Evolutionary conservation across 2,888 invertebrate genomes (phyloP).

Genomic region (Tupiocoris notatus): DNA sequence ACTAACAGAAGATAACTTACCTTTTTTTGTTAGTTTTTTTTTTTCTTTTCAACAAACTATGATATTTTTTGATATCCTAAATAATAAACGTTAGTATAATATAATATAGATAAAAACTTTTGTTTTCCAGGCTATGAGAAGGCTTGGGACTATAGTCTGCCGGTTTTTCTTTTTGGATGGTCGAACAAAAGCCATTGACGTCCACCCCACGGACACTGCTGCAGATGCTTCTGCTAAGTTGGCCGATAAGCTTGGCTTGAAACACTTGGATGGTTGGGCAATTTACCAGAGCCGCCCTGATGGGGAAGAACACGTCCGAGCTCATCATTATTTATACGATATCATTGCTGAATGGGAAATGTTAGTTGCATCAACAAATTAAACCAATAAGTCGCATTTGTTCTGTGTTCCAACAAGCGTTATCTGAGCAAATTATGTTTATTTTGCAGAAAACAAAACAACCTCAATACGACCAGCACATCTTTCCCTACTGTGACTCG

Average conservation of each 20-base stretch:
- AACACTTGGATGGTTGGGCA: conserved; percentile 89
- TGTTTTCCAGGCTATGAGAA: conserved; percentile 72
- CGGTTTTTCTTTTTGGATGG: conserved; percentile 94
- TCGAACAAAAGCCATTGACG: conserved; percentile 90
- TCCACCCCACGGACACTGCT: conserved; percentile 92
- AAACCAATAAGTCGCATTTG: not conserved
- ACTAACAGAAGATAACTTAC: too few species aligned
- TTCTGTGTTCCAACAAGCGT: too few species aligned
- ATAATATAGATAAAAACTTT: too few species aligned
- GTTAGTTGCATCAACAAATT: too few species aligned
- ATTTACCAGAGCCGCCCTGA: conserved; percentile 86
- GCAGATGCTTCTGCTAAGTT: conserved; percentile 84
- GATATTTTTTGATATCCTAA: too few species aligned
- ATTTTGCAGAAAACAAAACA: conserved; percentile 59
- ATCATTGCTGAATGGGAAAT: conserved; percentile 93
- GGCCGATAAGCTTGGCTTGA: conserved; percentile 81
- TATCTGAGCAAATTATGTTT: too few species aligned
- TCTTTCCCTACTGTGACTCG: conserved; percentile 60
- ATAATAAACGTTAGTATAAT: too few species aligned
- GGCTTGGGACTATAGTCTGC: conserved; percentile 87
- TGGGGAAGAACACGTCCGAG: conserved; percentile 85
- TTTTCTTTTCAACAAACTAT: too few species aligned
- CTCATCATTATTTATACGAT: conserved; percentile 89
- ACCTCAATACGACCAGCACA: conserved; percentile 57
- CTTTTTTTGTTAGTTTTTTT: too few species aligned